Base-by-base conservation (phyloP, 2,113 vertebrate genomes). In the Uria lomvia region DNA sequence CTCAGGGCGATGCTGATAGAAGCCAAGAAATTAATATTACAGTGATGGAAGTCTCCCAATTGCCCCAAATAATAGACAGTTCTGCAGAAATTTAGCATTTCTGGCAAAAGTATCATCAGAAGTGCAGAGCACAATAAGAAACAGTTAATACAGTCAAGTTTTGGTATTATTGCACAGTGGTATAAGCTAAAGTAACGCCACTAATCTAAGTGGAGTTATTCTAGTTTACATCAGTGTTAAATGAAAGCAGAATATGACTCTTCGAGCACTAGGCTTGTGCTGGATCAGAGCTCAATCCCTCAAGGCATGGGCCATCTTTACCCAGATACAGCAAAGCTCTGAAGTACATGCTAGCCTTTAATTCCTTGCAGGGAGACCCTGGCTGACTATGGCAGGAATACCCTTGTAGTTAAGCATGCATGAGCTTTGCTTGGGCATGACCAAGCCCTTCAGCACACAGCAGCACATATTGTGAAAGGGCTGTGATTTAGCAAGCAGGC, bases 21-120 rank as follows among this genome's bases (percentile, higher is more conserved):
- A 96, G 71, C 11, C 24, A 73, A 92, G 34, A 95, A 94, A 95
- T 97, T 92, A 96, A 81, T 92, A 95, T 93, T 95, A 91, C 42
- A 88, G 56, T 95, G 92, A 95, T 93, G 36, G 47, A 93, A 96
- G 95, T 82, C 81, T 88, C 70, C 91, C 84, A 84, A 11, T 95
- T 97, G 65, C 18, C 78, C 55, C 62, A 82, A 81, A 89, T 91
- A 89, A 94, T 38, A 88, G 88, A 49, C 15, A 67, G 15, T 75
- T 89, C 62, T 86, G 50, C 58, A 94, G 81, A 87, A 88, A 67
- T 60, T 72, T 15, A 72, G 7, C 58, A 68, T 83, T 75, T 95
- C 77, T 82, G 38, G 49, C 29, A 89, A 75, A 78, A n/a, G 18
- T 74, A 53, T 72, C 29, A 60, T 91, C 87, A 86, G 79, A 95